phyloP scores from a whole-genome alignment of 2,888 invertebrate genomes.

The Cordilura impudica region DNA sequence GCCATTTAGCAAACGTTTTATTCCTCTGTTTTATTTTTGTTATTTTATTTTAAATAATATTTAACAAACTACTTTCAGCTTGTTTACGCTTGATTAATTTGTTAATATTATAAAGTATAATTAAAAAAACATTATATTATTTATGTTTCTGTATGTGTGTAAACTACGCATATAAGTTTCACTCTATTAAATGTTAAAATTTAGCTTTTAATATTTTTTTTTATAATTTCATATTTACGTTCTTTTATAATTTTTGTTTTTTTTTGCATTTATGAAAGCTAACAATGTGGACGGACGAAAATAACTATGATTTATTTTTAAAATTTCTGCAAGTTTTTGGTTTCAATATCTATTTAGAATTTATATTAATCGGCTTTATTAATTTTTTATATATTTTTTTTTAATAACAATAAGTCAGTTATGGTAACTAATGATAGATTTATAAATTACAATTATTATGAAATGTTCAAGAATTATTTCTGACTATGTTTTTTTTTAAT shows the following conservation, averaged over 20 bases:
- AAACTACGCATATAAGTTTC: not conserved
- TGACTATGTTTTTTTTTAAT: no score
- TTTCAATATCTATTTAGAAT: constrained; percentile 55
- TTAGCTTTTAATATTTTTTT: constrained; percentile 52
- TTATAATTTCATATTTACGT: constrained; percentile 40
- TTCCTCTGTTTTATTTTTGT: constrained; percentile 39
- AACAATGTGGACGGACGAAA: constrained; percentile 78
- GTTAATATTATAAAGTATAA: constrained; percentile 40
- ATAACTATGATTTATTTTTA: constrained; percentile 67
- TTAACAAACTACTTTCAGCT: constrained; percentile 44
- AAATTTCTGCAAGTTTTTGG: constrained; percentile 49
- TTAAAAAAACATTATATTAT: constrained; percentile 38
- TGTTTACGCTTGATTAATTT: constrained; percentile 21
- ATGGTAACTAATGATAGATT: not conserved
- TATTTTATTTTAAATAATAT: constrained; percentile 11
- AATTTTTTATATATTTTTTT: constrained; percentile 21
- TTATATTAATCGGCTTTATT: constrained; percentile 39
- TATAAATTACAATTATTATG: no score
- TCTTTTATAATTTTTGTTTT: constrained; percentile 53
- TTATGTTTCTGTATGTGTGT: constrained; percentile 23
- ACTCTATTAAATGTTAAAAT: constrained; percentile 18
- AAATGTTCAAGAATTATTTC: no score
- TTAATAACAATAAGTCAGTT: constrained; percentile 6
- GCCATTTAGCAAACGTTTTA: constrained; percentile 67
- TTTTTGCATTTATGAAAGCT: constrained; percentile 74